phyloP scores from a whole-genome alignment of 1,140 invertebrate species.

The Aethina tumida region DNA sequence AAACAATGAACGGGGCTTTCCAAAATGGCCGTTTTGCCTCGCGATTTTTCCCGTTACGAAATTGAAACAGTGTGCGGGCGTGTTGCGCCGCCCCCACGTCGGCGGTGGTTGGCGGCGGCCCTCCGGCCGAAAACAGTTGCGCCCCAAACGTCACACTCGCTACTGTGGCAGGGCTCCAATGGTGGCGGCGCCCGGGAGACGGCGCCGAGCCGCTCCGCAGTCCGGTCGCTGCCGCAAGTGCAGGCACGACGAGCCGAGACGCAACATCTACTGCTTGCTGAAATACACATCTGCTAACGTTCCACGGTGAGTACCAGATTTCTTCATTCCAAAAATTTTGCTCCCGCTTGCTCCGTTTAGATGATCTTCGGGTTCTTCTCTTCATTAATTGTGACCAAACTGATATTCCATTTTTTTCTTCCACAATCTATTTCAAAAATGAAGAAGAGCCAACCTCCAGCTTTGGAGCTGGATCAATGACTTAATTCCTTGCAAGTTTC shows the following conservation, averaged over 20 bases:
- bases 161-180: slow-evolving; percentile 33
- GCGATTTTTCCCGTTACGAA: slow-evolving; percentile 17
- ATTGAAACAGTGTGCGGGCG: slow-evolving; percentile 28
- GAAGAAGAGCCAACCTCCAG: too few relatives aligned
- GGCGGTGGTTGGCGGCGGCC: slow-evolving; percentile 21
- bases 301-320: slow-evolving; percentile 10
- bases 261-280: background rate
- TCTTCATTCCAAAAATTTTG: slow-evolving; percentile 5
- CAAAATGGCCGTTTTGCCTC: slow-evolving; percentile 30
- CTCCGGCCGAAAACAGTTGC: slow-evolving; percentile 22
- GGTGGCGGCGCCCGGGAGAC: slow-evolving; percentile 22
- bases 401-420: too few relatives aligned
- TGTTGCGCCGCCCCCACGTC: slow-evolving; percentile 19
- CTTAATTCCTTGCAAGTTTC: too few relatives aligned
- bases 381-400: slow-evolving; percentile 1
- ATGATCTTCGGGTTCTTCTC: slow-evolving; percentile 5
- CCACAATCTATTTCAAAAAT: too few relatives aligned
- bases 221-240: slow-evolving; percentile 12
- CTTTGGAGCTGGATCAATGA: too few relatives aligned
- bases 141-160: slow-evolving; percentile 17
- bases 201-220: slow-evolving; percentile 21
- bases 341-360: background rate
- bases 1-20: slow-evolving; percentile 31
- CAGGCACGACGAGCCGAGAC: slow-evolving; percentile 14
- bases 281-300: slow-evolving; percentile 11